phyloP scores from a whole-genome alignment of 2,888 invertebrate species.

The Eretmocerus hayati region DNA sequence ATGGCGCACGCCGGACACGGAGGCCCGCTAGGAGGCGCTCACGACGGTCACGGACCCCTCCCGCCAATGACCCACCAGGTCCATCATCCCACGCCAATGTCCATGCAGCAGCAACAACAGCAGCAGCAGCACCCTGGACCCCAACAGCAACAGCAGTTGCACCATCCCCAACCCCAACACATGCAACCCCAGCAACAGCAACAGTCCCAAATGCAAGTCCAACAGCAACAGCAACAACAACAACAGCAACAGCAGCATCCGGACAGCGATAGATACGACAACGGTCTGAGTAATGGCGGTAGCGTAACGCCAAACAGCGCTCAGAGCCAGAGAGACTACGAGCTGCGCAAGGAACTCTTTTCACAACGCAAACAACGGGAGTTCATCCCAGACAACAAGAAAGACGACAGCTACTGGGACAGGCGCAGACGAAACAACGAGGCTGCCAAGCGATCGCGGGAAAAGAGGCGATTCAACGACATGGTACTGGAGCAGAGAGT shows the following conservation, averaged over 20 bases:
- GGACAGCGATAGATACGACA: constrained; percentile 39
- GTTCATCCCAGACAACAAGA: constrained; percentile 93
- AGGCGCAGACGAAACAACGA: constrained; percentile 92
- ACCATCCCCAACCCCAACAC: constrained; percentile 25
- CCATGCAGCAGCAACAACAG: constrained; percentile 33
- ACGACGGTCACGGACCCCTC: constrained; percentile 40
- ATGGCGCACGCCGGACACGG: constrained; percentile 43
- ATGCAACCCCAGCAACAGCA: constrained; percentile 43
- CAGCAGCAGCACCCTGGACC: constrained; percentile 46
- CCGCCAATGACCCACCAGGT: constrained; percentile 38
- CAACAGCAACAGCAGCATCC: constrained; percentile 32
- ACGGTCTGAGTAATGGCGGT: constrained; percentile 34
- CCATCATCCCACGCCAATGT: no score
- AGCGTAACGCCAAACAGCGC: constrained; percentile 47
- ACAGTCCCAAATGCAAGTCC: constrained; percentile 22
- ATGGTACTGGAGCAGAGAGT: constrained; percentile 93
- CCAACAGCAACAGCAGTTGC: constrained; percentile 34
- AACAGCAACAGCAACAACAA: constrained; percentile 20
- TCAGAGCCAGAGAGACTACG: constrained; percentile 26
- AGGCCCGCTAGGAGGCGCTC: constrained; percentile 26
- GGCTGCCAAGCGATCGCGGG: constrained; percentile 93
- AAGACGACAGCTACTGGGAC: constrained; percentile 97
- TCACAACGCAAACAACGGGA: constrained; percentile 90
- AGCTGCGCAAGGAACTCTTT: constrained; percentile 66
- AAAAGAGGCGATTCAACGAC: constrained; percentile 92